phyloP scores from a whole-genome alignment of 2,888 invertebrate species.

The Syritta pipiens region DNA sequence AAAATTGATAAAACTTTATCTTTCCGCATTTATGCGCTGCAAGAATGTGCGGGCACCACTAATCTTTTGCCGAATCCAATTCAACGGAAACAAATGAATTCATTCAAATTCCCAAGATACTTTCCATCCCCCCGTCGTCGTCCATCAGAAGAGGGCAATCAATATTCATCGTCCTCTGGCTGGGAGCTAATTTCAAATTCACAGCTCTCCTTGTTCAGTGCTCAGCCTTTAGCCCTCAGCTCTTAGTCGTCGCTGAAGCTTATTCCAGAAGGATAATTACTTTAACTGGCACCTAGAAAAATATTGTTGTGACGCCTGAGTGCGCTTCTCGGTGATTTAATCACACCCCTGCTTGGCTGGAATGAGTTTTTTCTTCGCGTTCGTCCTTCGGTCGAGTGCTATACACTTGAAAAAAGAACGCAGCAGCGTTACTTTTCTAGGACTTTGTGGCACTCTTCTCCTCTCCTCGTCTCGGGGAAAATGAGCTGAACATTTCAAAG shows the following conservation, averaged over 20 bases:
- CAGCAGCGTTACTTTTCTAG: too few relatives aligned
- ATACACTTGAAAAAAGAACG: too few relatives aligned
- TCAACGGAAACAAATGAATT: conserved; percentile 46
- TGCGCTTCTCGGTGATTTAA: conserved; percentile 47
- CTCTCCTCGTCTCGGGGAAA: too few relatives aligned
- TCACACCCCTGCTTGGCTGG: conserved; percentile 26
- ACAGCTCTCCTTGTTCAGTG: too few relatives aligned
- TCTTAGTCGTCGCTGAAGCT: background rate
- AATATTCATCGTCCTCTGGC: conserved; percentile 30
- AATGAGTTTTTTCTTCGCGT: background rate
- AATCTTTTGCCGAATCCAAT: conserved; percentile 39
- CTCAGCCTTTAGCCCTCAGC: too few relatives aligned
- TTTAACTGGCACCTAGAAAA: conserved; percentile 42
- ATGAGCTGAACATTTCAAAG: conserved; percentile 1
- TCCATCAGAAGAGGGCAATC: conserved; percentile 9
- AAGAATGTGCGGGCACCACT: conserved; percentile 35
- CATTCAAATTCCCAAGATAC: conserved; percentile 20
- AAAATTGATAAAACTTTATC: conserved; percentile 35
- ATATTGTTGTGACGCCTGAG: conserved; percentile 44
- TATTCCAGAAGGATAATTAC: conserved; percentile 41
- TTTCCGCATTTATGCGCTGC: conserved; percentile 13
- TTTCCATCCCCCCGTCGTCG: background rate
- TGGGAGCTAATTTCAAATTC: conserved; percentile 25
- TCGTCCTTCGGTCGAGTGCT: too few relatives aligned
- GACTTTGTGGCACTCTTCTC: too few relatives aligned